Evolutionary conservation across 2,888 invertebrate species (phyloP), one percentile per base, ranked within the genome.

Genomic region (Glyphotaelius pellucidus): DNA sequence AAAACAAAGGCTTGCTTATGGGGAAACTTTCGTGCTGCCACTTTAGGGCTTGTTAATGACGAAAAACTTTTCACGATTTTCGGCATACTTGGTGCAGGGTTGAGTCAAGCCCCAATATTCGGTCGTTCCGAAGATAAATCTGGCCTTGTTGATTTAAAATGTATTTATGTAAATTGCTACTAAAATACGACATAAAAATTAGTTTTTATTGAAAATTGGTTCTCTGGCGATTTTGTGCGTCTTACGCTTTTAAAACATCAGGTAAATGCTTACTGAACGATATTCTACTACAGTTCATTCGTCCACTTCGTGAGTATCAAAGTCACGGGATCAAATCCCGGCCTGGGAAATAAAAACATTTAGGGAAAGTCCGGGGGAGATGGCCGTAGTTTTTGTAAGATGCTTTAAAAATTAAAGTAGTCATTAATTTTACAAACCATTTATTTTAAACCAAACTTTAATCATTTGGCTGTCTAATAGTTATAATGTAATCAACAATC

Each of bases 1-100:
- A 90, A 88, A 86, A 90, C 90, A 90, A 90, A 86, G 90, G 90
- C 85, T 38, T 89, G 88, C 88, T 85, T 90, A 90, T 90, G 86
- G 85, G 80, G 19, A 90, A 90, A 90, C 84, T 90, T 90, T 86
- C 42, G 19, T 30, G 84, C 67, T 32, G 79, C 86, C 90, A 90
- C 90, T 90, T 90, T 86, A 79, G 86, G 90, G 86, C 86, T 32
- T 81, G 90, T 90, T 90, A 90, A 90, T 90, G 90, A 80, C 80
- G 35, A 47, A 79, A 90, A 86, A 80, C 90, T 90, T 90, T 90
- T 90, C 85, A 80, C 32, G 38, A 90, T 90, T 80, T 90, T 90
- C 90, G 38, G 31, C 52, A 31, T 25, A 86, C 88, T 89, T 25
- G 12, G 67, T 2, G 19, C 52, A 79, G 88, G 79, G 88, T 80